A percentile compares a stretch with the other conserved stretches of the same genome.
These are phyloP conservation scores for Trichonephila clavipes DNA, from an alignment of 1,140 invertebrate genomes.

Conservation along the genomic window DNA sequence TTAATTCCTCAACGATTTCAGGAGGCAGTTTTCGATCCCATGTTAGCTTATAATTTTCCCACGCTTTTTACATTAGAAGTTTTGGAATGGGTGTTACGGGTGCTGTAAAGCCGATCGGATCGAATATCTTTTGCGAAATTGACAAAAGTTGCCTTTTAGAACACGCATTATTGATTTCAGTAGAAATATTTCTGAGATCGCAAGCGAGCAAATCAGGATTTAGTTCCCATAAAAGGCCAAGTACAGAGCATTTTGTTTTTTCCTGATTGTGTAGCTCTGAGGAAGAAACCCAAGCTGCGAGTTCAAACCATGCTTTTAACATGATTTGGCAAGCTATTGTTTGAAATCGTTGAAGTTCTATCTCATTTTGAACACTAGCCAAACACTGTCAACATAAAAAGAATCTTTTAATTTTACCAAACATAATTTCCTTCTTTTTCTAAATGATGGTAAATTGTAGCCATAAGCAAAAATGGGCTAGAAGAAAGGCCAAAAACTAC, in stretches of 20 bases:
- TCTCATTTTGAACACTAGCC: background rate
- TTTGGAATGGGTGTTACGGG: too few species aligned
- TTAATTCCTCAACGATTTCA: too few species aligned
- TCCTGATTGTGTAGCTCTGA: too few species aligned
- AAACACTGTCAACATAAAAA: background rate
- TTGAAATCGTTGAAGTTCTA: background rate
- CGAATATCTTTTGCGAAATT: too few species aligned
- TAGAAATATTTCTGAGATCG: background rate
- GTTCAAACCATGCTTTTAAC: constrained; percentile 35
- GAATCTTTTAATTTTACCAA: background rate
- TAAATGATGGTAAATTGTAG: constrained; percentile 39
- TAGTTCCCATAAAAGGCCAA: background rate
- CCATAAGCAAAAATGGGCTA: constrained; percentile 1
- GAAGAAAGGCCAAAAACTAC: background rate
- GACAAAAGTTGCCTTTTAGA: background rate
- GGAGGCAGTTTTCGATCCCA: too few species aligned
- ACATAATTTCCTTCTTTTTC: background rate
- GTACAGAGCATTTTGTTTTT: background rate
- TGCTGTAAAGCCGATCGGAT: too few species aligned
- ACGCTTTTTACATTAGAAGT: too few species aligned
- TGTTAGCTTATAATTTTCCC: too few species aligned
- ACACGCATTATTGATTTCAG: background rate
- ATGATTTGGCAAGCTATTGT: constrained; percentile 11
- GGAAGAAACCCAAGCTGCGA: too few species aligned
- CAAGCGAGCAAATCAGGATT: background rate